Conservation (phyloP, 2,797 vertebrate species). For the Rhodeus uyekii region DNA sequence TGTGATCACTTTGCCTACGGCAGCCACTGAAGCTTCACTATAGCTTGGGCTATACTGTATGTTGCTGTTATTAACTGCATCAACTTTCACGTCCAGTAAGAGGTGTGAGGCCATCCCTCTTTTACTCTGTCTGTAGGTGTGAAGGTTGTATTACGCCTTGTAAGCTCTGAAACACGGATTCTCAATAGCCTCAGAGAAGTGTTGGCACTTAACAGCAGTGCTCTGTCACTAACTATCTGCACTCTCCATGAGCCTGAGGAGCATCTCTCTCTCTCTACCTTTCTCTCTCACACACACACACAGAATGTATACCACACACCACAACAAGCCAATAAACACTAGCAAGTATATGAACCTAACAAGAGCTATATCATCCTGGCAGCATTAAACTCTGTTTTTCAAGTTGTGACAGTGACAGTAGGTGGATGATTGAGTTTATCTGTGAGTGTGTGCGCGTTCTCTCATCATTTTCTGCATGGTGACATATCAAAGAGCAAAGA, state of each 20-base stretch:
- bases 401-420: slow-evolving; percentile 16
- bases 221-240: slow-evolving; percentile 45
- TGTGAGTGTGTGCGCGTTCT: background rate
- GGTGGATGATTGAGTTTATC: slow-evolving; percentile 31
- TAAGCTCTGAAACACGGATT: slow-evolving; percentile 50
- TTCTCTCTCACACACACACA: slow-evolving; percentile 58
- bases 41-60: background rate
- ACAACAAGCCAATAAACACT: slow-evolving; percentile 28
- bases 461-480: slow-evolving; percentile 43
- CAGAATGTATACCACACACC: slow-evolving; percentile 41
- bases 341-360: slow-evolving; percentile 16
- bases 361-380: background rate
- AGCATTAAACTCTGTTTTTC: background rate
- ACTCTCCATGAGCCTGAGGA: slow-evolving; percentile 56
- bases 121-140: slow-evolving; percentile 46
- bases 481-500: slow-evolving; percentile 54
- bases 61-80: background rate
- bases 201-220: slow-evolving; percentile 59
- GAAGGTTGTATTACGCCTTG: slow-evolving; percentile 51
- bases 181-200: slow-evolving; percentile 52
- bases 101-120: slow-evolving; percentile 10
- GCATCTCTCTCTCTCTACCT: slow-evolving; percentile 61
- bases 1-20: background rate
- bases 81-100: background rate
- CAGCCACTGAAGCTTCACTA: background rate